Evolutionary conservation across 2,888 invertebrate genomes (phyloP).

Genomic region (Tricholauxania praeusta): DNA sequence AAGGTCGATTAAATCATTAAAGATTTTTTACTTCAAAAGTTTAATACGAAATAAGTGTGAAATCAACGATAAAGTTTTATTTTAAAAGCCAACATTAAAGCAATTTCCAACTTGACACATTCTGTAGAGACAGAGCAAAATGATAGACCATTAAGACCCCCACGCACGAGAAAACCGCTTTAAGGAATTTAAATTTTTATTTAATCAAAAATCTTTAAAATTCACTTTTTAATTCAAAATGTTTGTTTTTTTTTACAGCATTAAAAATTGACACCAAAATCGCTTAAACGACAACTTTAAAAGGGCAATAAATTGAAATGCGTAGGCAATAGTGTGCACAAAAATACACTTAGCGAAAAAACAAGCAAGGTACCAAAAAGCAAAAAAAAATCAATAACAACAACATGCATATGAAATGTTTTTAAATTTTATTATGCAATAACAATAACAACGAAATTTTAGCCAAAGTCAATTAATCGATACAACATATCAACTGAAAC

Average conservation of each 20-base stretch:
- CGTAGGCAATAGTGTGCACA: constrained; percentile 33
- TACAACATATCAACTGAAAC: constrained; percentile 28
- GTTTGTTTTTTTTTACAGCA: constrained; percentile 53
- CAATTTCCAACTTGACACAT: not conserved
- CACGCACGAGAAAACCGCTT: too few species aligned
- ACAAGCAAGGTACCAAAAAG: not conserved
- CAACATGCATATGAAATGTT: not conserved
- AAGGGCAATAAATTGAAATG: constrained; percentile 41
- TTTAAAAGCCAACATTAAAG: too few species aligned
- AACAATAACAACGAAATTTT: constrained; percentile 16
- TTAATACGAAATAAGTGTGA: too few species aligned
- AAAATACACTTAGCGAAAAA: not conserved
- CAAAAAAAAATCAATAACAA: too few species aligned
- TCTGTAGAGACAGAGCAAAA: not conserved
- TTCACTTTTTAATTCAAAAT: constrained; percentile 26
- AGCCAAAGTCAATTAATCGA: constrained; percentile 17
- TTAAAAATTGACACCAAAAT: constrained; percentile 53
- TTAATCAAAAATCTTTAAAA: too few species aligned
- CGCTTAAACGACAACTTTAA: constrained; percentile 32
- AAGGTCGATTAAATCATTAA: too few species aligned
- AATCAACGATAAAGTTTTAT: too few species aligned
- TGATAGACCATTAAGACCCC: too few species aligned
- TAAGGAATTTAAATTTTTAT: too few species aligned
- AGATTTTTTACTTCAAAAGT: too few species aligned
- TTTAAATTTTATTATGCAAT: constrained; percentile 14